Evolutionary conservation across 2,113 vertebrate species (phyloP).

Genomic region (Chamaetylas fuelleborni): DNA sequence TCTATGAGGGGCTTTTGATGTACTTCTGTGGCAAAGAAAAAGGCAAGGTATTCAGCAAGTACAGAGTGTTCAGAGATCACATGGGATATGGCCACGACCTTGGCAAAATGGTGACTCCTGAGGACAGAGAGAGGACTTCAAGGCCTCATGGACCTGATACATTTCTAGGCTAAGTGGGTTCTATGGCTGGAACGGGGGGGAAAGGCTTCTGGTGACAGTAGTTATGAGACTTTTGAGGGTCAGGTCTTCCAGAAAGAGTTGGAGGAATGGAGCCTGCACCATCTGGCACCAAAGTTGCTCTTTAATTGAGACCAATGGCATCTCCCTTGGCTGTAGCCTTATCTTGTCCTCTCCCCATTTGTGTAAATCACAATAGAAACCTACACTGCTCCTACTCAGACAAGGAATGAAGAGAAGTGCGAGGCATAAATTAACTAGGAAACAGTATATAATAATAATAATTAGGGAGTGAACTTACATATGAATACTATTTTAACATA

Average conservation of each 20-base stretch:
- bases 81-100: background rate
- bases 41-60: background rate
- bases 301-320: background rate
- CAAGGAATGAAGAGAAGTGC: background rate
- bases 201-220: background rate
- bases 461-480: background rate
- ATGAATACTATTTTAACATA: background rate
- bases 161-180: background rate
- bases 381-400: background rate
- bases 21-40: background rate
- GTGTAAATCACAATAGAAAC: background rate
- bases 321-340: background rate
- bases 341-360: background rate
- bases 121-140: background rate
- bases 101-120: background rate
- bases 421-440: background rate
- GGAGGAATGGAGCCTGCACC: fast-evolving
- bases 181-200: background rate
- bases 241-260: background rate
- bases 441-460: background rate
- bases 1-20: background rate
- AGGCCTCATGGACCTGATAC: background rate
- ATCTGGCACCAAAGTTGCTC: background rate
- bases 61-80: background rate
- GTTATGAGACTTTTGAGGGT: background rate